phyloP scores from a whole-genome alignment of 1,140 invertebrate species.

The Vanessa tameamea region DNA sequence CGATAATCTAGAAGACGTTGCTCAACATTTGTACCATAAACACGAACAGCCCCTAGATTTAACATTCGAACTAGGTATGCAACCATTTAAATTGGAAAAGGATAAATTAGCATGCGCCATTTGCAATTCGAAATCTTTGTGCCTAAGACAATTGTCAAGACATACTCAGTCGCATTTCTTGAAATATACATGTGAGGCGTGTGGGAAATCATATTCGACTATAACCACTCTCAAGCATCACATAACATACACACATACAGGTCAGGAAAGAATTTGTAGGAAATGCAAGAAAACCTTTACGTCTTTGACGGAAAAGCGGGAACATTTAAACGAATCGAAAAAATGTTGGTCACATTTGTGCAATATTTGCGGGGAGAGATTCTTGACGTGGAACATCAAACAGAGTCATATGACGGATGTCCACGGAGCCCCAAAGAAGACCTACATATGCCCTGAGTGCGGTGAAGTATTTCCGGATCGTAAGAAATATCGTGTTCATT shows the following conservation, averaged over 20 bases:
- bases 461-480: constrained; percentile 47
- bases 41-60: constrained; percentile 51
- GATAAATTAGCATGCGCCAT: constrained; percentile 59
- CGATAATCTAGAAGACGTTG: constrained; percentile 46
- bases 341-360: constrained; percentile 56
- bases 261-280: constrained; percentile 49
- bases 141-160: constrained; percentile 54
- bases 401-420: constrained; percentile 47
- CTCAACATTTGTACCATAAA: constrained; percentile 50
- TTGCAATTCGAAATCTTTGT: constrained; percentile 52
- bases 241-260: constrained; percentile 48
- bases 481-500: constrained; percentile 52
- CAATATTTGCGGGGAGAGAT: constrained; percentile 51
- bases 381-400: constrained; percentile 53
- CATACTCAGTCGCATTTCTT: constrained; percentile 70
- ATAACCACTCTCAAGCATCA: constrained; percentile 50
- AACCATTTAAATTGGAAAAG: constrained; percentile 56
- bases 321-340: constrained; percentile 47
- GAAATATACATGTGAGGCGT: constrained; percentile 77
- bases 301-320: constrained; percentile 44
- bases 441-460: constrained; percentile 55
- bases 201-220: constrained; percentile 75
- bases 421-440: constrained; percentile 48
- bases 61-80: constrained; percentile 51
- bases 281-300: constrained; percentile 56